A percentile compares a stretch with the other conserved stretches of the same genome.
These are phyloP conservation scores for Genyomyrus donnyi DNA, from an alignment of 2,113 vertebrate genomes.

Conservation along the genomic window DNA sequence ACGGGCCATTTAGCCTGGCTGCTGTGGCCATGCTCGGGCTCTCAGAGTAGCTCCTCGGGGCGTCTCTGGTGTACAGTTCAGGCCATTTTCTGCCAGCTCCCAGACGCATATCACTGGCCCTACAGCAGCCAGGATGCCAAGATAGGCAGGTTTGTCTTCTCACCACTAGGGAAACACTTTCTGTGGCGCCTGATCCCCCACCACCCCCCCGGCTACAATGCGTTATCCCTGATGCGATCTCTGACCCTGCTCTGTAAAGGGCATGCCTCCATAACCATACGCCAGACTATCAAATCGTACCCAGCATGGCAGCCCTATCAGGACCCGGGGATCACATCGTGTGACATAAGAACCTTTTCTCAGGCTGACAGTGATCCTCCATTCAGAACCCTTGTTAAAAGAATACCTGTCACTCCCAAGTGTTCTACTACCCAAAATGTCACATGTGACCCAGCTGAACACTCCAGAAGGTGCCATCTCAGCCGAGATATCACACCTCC, in stretches of 20 bases:
- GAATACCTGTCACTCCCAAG: neutral
- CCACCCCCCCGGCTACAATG: neutral
- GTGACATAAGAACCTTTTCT: neutral
- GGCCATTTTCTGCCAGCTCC: neutral
- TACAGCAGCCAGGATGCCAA: neutral
- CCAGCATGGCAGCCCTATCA: neutral
- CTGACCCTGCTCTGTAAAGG: neutral
- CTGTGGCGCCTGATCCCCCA: neutral
- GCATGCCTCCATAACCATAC: neutral
- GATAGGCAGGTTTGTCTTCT: neutral
- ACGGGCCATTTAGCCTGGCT: neutral
- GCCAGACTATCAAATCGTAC: neutral
- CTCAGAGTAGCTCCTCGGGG: neutral
- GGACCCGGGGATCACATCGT: neutral
- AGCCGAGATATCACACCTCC: neutral
- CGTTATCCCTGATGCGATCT: neutral
- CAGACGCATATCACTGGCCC: neutral
- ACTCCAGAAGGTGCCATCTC: neutral
- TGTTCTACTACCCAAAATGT: neutral
- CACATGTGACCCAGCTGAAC: neutral
- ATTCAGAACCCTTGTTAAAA: neutral
- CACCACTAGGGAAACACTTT: neutral
- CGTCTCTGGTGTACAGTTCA: neutral
- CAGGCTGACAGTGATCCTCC: neutral
- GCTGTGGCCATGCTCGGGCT: neutral